Evolutionary conservation across 2,797 vertebrate species (phyloP).

Genomic region (Leuciscus waleckii): DNA sequence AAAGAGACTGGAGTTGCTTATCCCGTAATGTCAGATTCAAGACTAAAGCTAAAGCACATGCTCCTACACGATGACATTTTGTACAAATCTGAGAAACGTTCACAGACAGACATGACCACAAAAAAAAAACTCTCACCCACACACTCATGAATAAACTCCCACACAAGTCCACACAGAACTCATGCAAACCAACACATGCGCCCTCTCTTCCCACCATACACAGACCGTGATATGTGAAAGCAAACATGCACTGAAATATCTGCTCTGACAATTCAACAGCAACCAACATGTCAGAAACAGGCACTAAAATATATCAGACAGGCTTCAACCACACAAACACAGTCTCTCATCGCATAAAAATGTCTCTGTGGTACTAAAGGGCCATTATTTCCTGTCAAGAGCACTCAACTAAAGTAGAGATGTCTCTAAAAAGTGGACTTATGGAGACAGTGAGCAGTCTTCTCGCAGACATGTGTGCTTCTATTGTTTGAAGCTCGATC

Average conservation of each 20-base stretch:
- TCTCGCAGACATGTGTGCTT: conserved; percentile 31
- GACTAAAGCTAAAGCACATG: background rate
- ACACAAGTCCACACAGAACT: conserved; percentile 40
- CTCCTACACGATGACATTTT: background rate
- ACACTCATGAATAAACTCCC: conserved; percentile 50
- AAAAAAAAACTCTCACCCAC: conserved; percentile 30
- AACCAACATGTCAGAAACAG: background rate
- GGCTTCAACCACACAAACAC: background rate
- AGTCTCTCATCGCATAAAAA: background rate
- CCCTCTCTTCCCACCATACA: background rate
- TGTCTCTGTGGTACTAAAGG: conserved; percentile 19
- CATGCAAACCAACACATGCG: conserved; percentile 9
- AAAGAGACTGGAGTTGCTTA: background rate
- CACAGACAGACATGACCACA: conserved; percentile 25
- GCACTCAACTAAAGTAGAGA: conserved; percentile 36
- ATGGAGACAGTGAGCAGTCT: conserved; percentile 27
- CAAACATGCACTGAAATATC: conserved; percentile 3
- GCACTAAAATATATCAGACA: background rate
- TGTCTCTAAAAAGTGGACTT: conserved; percentile 14
- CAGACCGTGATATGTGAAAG: background rate
- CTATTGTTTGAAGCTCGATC: conserved; percentile 34
- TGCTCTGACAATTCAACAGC: background rate
- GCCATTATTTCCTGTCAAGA: conserved; percentile 23
- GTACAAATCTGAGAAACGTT: background rate
- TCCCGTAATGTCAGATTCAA: background rate